Conservation (phyloP, 2,888 invertebrate genomes). For the Torymus aiolomorphi region DNA sequence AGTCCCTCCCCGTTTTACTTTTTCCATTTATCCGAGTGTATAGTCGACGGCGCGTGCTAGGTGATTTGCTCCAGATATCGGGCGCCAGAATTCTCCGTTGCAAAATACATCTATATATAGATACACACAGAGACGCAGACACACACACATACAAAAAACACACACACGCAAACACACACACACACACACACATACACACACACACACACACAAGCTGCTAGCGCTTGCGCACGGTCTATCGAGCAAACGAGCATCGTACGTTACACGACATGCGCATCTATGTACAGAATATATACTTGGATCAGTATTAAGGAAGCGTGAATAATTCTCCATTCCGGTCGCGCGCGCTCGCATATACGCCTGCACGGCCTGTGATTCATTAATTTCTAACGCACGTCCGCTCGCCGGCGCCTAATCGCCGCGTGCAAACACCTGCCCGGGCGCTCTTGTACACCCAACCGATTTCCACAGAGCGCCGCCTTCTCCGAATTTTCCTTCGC, state of each 20-base stretch:
- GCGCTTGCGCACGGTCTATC: background rate
- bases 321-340: constrained; percentile 55
- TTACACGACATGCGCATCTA: background rate
- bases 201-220: no score
- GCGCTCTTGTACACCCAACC: background rate
- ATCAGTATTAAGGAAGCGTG: constrained; percentile 54
- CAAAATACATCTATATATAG: no score
- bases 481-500: no score
- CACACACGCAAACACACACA: no score
- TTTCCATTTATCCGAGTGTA: no score
- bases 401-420: constrained; percentile 17
- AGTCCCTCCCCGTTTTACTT: no score
- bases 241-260: constrained; percentile 18
- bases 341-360: no score
- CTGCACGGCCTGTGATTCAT: constrained; percentile 53
- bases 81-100: no score
- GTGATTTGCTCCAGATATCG: no score
- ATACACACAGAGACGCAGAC: no score
- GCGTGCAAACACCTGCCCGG: constrained; percentile 20
- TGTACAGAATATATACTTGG: background rate
- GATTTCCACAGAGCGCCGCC: background rate
- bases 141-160: no score
- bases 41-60: no score
- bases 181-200: background rate
- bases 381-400: constrained; percentile 54